phyloP scores from a whole-genome alignment of 2,797 vertebrate genomes.

The Tokudaia muenninki region DNA sequence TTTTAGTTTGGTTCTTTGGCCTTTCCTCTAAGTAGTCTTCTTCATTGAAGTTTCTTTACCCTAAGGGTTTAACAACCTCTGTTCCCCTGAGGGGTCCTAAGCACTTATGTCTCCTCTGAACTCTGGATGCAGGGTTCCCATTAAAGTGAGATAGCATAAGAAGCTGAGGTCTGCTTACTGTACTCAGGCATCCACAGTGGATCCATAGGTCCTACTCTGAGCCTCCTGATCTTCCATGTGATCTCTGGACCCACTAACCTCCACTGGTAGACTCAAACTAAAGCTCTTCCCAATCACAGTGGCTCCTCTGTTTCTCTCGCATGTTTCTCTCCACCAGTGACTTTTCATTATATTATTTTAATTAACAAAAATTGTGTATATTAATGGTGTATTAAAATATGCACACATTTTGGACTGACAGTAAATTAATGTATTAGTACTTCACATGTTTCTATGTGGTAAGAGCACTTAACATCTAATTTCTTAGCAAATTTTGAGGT shows the following conservation, averaged over 20 bases:
- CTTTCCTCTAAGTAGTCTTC: not conserved
- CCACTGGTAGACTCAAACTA: not conserved
- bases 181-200: not conserved
- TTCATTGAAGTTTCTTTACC: not conserved
- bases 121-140: not conserved
- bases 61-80: not conserved
- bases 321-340: not conserved
- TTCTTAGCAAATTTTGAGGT: not conserved
- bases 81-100: not conserved
- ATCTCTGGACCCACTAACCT: not conserved
- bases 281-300: not conserved
- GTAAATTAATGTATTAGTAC: not conserved
- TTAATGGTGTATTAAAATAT: not conserved
- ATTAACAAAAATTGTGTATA: not conserved
- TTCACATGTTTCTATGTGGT: not conserved
- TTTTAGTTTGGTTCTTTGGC: conserved; percentile 10
- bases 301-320: not conserved
- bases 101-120: not conserved
- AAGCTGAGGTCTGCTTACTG: not conserved
- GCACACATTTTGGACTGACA: not conserved
- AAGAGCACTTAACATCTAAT: not conserved
- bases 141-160: not conserved
- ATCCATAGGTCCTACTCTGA: not conserved
- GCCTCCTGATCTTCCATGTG: not conserved
- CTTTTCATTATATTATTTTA: not conserved